These are phyloP conservation scores for Parapsyche elsis DNA, from an alignment of 1,140 invertebrate genomes.

Conservation along the genomic window DNA sequence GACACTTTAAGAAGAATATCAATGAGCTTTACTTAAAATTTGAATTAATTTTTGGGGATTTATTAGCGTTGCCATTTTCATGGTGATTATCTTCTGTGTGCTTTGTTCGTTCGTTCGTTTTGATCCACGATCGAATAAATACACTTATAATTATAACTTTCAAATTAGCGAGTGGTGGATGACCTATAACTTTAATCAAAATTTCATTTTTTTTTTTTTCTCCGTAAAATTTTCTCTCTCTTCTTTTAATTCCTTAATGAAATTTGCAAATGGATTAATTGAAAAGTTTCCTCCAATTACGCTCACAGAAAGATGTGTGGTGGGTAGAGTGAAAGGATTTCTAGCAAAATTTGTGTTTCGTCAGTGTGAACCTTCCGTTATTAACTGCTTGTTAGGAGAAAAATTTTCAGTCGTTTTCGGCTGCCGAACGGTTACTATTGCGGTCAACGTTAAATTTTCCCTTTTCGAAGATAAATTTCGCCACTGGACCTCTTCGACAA, in stretches of 20 bases:
- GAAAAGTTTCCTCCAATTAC: slow-evolving; percentile 11
- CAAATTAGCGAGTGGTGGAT: neutral
- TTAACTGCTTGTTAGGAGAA: neutral
- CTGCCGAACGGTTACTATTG: neutral
- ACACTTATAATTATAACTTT: neutral
- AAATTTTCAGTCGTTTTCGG: neutral
- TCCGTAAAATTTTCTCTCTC: neutral
- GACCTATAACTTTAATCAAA: slow-evolving; percentile 1
- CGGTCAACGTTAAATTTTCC: slow-evolving; percentile 5
- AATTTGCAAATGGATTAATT: slow-evolving; percentile 17
- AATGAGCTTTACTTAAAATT: too few species aligned
- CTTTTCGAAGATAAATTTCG: neutral
- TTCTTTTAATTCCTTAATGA: slow-evolving; percentile 7
- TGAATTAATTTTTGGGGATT: too few species aligned
- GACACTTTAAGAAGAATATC: too few species aligned
- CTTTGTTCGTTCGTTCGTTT: too few species aligned
- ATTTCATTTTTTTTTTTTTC: neutral
- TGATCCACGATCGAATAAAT: too few species aligned
- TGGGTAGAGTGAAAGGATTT: neutral
- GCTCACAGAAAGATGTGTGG: neutral
- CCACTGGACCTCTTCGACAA: neutral
- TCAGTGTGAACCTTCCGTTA: neutral
- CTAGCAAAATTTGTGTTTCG: neutral
- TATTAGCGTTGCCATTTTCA: too few species aligned
- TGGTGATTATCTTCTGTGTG: too few species aligned